These are phyloP conservation scores for Papilio demoleus DNA, from an alignment of 2,888 invertebrate genomes.

Conservation along the genomic window DNA sequence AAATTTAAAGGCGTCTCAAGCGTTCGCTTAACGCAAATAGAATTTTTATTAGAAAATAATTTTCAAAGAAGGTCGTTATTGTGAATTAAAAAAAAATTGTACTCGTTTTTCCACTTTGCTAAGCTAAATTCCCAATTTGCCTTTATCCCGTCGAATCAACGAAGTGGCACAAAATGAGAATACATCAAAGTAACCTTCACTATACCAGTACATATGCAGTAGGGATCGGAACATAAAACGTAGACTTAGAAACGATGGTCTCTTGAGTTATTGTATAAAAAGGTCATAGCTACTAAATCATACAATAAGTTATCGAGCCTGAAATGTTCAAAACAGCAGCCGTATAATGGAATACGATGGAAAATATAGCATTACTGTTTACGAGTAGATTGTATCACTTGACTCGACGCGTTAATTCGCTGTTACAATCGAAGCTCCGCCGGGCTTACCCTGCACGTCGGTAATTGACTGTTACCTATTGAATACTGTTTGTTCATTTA, in stretches of 20 bases:
- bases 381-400: slow-evolving; percentile 47
- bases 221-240: slow-evolving; percentile 54
- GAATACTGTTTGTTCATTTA: slow-evolving; percentile 32
- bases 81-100: slow-evolving; percentile 35
- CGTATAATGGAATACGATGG: slow-evolving; percentile 66
- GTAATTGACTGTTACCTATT: slow-evolving; percentile 41
- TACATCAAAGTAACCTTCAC: slow-evolving; percentile 51
- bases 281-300: slow-evolving; percentile 75
- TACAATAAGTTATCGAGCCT: slow-evolving; percentile 73
- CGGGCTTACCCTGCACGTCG: slow-evolving; percentile 37
- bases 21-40: slow-evolving; percentile 30
- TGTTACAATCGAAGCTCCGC: slow-evolving; percentile 35
- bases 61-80: slow-evolving; percentile 38
- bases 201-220: slow-evolving; percentile 56
- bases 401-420: slow-evolving; percentile 53
- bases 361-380: slow-evolving; percentile 58
- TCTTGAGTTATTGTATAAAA: slow-evolving; percentile 57
- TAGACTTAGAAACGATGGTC: slow-evolving; percentile 50
- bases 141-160: slow-evolving; percentile 40
- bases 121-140: slow-evolving; percentile 41
- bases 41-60: slow-evolving; percentile 39
- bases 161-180: slow-evolving; percentile 41
- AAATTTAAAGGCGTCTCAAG: slow-evolving; percentile 30
- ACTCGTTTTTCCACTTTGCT: slow-evolving; percentile 40
- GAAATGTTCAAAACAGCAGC: slow-evolving; percentile 59